Evolutionary conservation across 2,797 vertebrate species (phyloP).

Genomic region (Scolopax rusticola): DNA sequence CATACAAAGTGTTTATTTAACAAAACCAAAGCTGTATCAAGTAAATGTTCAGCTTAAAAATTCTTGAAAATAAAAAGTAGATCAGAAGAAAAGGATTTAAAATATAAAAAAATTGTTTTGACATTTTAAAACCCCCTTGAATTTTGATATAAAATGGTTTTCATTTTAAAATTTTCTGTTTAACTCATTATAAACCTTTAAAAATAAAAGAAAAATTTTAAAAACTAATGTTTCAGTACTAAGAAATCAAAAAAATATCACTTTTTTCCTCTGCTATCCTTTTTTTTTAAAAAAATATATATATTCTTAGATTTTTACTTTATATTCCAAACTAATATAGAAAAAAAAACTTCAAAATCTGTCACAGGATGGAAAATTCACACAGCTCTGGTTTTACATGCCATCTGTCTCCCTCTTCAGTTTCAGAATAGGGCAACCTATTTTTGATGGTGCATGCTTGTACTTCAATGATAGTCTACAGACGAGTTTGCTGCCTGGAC

Average conservation of each 20-base stretch:
- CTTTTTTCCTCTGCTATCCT: background rate
- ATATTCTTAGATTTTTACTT: background rate
- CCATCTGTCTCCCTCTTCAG: slow-evolving; percentile 28
- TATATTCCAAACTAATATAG: background rate
- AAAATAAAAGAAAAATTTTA: background rate
- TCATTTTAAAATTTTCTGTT: background rate
- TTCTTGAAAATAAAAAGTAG: background rate
- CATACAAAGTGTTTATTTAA: background rate
- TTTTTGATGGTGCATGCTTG: background rate
- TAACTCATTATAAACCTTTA: background rate
- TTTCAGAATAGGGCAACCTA: slow-evolving; percentile 10
- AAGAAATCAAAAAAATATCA: background rate
- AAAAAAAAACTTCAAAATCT: background rate
- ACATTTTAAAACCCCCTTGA: background rate
- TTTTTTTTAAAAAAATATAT: background rate
- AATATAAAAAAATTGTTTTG: background rate
- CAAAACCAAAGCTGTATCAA: background rate
- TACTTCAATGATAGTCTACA: background rate
- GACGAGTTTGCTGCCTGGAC: background rate
- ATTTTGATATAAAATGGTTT: background rate
- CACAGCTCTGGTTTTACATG: slow-evolving; percentile 4
- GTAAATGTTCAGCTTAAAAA: background rate
- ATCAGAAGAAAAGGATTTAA: background rate
- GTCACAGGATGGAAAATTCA: slow-evolving; percentile 25
- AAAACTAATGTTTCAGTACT: background rate